Conservation (phyloP, 2,888 invertebrate species). For the Patella pellucida region DNA sequence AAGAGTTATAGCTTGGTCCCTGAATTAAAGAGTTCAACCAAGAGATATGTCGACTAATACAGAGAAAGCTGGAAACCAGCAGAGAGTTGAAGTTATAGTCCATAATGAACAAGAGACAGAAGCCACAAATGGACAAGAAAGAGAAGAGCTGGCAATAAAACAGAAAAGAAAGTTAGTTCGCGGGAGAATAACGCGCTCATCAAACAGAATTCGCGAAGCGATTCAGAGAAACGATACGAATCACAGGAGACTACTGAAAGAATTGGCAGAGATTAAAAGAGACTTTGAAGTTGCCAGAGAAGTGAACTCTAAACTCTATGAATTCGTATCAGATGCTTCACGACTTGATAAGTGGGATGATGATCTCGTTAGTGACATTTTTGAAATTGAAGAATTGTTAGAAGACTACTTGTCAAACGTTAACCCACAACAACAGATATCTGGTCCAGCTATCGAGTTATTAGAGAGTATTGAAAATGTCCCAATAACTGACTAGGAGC, state of each 20-base stretch:
- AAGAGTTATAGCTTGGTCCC: conserved; percentile 8
- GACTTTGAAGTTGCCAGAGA: neutral
- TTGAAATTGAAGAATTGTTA: neutral
- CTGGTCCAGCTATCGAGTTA: too few species aligned
- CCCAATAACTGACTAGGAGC: too few species aligned
- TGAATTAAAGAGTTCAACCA: neutral
- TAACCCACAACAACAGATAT: too few species aligned
- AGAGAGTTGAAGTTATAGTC: neutral
- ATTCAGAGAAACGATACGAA: conserved; percentile 1
- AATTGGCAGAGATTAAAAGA: neutral
- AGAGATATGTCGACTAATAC: neutral
- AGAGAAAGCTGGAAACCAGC: neutral
- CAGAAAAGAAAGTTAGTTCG: neutral
- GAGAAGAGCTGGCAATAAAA: neutral
- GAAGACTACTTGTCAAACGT: too few species aligned
- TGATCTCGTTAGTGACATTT: neutral
- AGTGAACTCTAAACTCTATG: neutral
- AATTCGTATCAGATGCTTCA: neutral
- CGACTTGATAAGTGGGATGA: neutral
- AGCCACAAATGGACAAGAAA: neutral
- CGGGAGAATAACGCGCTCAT: neutral
- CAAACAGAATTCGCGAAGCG: neutral
- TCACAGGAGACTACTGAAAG: neutral
- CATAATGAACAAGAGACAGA: neutral
- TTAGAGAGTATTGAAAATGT: too few species aligned